Evolutionary conservation across 2,113 vertebrate genomes (phyloP).

Genomic region (Acanthochromis polyacanthus): DNA sequence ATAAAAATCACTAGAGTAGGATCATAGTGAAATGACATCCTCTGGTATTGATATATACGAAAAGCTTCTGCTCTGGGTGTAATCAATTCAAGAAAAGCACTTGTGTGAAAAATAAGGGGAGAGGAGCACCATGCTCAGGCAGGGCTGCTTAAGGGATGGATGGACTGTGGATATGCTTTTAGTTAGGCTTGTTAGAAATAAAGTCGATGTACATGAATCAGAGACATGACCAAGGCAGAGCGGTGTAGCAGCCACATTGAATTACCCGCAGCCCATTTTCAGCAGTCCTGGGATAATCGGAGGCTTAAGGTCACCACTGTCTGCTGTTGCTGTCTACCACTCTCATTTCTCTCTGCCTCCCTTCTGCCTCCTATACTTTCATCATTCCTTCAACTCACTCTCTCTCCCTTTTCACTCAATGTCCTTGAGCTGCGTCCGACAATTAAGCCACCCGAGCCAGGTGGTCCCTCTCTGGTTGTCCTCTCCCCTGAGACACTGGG

Average conservation of each 20-base stretch:
- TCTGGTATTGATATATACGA: constrained; percentile 10
- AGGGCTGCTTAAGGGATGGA: constrained; percentile 32
- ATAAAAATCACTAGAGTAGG: neutral
- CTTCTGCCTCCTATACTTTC: constrained; percentile 5
- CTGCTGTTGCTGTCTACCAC: constrained; percentile 34
- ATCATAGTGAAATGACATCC: neutral
- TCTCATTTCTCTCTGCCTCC: neutral
- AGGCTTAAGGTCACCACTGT: constrained; percentile 53
- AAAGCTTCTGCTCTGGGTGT: neutral
- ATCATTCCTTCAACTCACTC: constrained; percentile 17
- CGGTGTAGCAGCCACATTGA: constrained; percentile 38
- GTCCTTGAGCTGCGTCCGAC: constrained; percentile 53
- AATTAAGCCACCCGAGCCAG: constrained; percentile 18
- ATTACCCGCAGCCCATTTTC: constrained; percentile 49
- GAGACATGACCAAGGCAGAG: constrained; percentile 7
- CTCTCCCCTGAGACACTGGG: constrained; percentile 51
- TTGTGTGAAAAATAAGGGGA: neutral
- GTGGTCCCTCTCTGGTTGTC: constrained; percentile 32
- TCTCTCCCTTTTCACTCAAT: constrained; percentile 18
- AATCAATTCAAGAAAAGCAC: constrained; percentile 17
- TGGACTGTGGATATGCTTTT: constrained; percentile 12
- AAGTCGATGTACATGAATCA: constrained; percentile 25
- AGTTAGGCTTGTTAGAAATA: constrained; percentile 6
- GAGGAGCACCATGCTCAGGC: neutral
- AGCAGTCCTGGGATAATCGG: constrained; percentile 37